Evolutionary conservation across 2,888 invertebrate genomes (phyloP), one percentile per base, ranked within the genome.

Genomic region (Erebia ligea): DNA sequence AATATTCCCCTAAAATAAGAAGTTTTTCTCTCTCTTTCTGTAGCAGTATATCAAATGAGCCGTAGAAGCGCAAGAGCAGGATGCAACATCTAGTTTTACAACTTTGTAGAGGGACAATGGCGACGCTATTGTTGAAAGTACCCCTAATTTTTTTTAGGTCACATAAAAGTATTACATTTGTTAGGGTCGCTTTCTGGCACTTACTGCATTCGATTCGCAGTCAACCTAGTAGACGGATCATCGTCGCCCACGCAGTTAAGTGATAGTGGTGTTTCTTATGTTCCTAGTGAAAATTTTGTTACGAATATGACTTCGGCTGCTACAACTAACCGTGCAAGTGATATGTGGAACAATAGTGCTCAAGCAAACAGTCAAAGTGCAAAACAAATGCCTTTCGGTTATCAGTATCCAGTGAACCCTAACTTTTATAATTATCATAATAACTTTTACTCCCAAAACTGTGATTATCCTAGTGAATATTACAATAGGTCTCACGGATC

Each of bases 131-230:
- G 92, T 93, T 92, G 85, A 84, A 87, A 87, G 90, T 92, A 91
- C 92, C 93, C 93, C 88, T 89, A 92, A 88, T 13, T 90, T 92
- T 92, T 92, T 93, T 93, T 92, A 90, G 91, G 92, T 91, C 92
- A 92, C 85, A 91, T 89, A 92, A 91, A 91, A 91, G 90, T 91
- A 91, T 90, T 92, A 91, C 90, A 89, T 87, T 92, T 89, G 91
- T 87, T 82, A 91, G 92, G 91, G 92, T 88, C 90, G 88, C 85
- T 87, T 86, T 85, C 85, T 85, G 87, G 83, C 87, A 87, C 87
- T 88, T 86, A 87, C 85, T 86, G 83, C 92, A 93, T 92, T 93
- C 89, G 89, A 88, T 91, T 91, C 89, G 87, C 87, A 91, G 89
- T 86, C 87, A 84, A 88, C 87, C 83, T 79, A 84, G 86, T 82